A percentile compares a stretch with the other conserved stretches of the same genome.
Evolutionary conservation across 2,888 invertebrate genomes (phyloP).

Genomic region (Congeria kusceri): DNA sequence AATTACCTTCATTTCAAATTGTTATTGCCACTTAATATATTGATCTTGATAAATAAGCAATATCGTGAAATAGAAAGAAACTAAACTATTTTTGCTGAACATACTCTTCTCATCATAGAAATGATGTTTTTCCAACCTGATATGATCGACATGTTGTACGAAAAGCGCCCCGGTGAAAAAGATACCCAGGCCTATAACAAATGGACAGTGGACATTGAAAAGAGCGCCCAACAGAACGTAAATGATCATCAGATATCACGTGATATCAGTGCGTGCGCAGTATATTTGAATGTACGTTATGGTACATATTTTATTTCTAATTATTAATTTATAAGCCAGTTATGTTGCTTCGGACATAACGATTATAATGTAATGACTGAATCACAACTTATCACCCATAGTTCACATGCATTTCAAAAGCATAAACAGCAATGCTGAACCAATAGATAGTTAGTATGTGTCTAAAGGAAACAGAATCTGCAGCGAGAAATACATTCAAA

Average conservation of each 20-base stretch:
- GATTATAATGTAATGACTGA: no score
- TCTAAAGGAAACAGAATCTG: no score
- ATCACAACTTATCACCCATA: no score
- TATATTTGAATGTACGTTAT: conserved; percentile 47
- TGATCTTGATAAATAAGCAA: no score
- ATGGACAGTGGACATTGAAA: conserved; percentile 51
- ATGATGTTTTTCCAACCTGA: conserved; percentile 27
- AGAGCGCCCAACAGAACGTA: conserved; percentile 32
- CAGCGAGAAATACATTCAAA: no score
- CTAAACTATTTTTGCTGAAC: neutral
- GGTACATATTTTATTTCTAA: neutral
- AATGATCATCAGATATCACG: conserved; percentile 33
- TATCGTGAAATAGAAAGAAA: no score
- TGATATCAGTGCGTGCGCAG: conserved; percentile 44
- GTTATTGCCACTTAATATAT: no score
- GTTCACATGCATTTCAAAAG: no score
- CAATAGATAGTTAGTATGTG: no score
- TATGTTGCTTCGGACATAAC: no score
- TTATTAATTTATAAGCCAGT: neutral
- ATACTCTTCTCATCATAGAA: conserved; percentile 20
- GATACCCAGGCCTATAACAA: conserved; percentile 52
- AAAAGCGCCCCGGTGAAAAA: conserved; percentile 36
- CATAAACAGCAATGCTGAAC: no score
- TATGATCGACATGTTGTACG: conserved; percentile 39
- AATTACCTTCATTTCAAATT: no score